phyloP scores from a whole-genome alignment of 2,888 invertebrate species.

The Cosmopolites sordidus region DNA sequence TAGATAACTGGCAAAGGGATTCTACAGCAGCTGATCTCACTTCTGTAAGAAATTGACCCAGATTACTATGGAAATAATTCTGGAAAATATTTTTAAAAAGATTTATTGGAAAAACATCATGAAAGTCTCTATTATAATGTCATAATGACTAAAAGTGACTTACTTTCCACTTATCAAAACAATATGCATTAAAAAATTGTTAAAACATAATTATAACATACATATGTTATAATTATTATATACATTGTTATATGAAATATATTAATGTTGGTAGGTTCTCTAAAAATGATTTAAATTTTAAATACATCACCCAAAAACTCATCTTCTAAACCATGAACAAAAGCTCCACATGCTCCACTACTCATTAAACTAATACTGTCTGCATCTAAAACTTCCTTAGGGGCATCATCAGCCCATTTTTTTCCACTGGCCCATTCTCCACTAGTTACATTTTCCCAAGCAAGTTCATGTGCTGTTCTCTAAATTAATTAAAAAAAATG shows the following conservation, averaged over 20 bases:
- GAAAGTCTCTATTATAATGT: too few species aligned
- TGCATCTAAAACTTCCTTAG: conserved; percentile 69
- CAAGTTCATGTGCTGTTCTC: conserved; percentile 83
- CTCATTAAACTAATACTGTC: conserved; percentile 75
- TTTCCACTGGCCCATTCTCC: conserved; percentile 92
- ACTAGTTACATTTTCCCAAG: conserved; percentile 73
- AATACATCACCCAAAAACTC: conserved; percentile 84
- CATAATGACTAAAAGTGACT: too few species aligned
- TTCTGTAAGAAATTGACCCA: conserved; percentile 62
- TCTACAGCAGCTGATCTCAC: conserved; percentile 93
- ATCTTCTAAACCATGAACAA: conserved; percentile 97
- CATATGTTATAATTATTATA: neutral
- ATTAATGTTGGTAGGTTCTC: too few species aligned
- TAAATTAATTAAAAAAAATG: conserved; percentile 22
- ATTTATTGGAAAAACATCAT: neutral
- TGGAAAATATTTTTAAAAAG: too few species aligned
- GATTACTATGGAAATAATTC: too few species aligned
- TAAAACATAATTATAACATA: neutral
- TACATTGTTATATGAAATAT: too few species aligned
- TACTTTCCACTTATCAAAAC: too few species aligned
- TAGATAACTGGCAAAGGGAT: conserved; percentile 84
- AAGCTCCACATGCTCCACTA: conserved; percentile 95
- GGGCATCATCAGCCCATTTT: conserved; percentile 82
- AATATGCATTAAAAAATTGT: too few species aligned
- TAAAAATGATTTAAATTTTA: too few species aligned